Conservation (phyloP, 2,113 vertebrate species). For the Meles meles region DNA sequence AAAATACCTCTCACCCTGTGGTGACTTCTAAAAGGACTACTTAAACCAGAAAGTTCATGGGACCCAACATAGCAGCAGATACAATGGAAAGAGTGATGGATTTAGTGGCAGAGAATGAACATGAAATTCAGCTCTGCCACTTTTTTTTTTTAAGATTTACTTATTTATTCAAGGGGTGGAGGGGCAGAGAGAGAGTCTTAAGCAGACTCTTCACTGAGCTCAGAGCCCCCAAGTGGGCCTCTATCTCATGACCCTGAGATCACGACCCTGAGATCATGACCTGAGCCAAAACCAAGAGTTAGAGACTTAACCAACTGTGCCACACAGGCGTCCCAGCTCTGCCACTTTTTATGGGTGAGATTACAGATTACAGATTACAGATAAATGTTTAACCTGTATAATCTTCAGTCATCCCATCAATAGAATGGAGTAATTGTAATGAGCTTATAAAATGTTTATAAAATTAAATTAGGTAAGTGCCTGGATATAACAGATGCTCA, state of each 20-base stretch:
- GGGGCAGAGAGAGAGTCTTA: neutral
- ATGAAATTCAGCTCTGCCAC: neutral
- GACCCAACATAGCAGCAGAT: neutral
- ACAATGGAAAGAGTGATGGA: neutral
- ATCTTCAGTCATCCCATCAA: neutral
- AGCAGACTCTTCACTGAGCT: neutral
- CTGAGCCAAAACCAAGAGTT: neutral
- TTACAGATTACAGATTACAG: neutral
- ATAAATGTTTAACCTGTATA: neutral
- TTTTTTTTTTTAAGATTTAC: neutral
- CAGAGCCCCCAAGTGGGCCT: neutral
- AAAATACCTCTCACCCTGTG: neutral
- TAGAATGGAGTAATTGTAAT: constrained; percentile 30
- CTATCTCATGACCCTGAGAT: neutral
- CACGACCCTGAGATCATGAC: neutral
- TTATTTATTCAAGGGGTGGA: neutral
- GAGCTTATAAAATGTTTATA: neutral
- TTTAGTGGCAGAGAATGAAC: neutral
- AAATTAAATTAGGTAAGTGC: neutral
- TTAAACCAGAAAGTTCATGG: neutral
- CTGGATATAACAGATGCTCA: constrained; percentile 15
- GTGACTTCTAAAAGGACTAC: neutral
- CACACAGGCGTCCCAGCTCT: neutral
- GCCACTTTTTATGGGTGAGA: neutral
- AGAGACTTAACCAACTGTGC: neutral